These are phyloP conservation scores for Calyptommatus sinebrachiatus DNA, from an alignment of 2,113 vertebrate species.

Conservation along the genomic window DNA sequence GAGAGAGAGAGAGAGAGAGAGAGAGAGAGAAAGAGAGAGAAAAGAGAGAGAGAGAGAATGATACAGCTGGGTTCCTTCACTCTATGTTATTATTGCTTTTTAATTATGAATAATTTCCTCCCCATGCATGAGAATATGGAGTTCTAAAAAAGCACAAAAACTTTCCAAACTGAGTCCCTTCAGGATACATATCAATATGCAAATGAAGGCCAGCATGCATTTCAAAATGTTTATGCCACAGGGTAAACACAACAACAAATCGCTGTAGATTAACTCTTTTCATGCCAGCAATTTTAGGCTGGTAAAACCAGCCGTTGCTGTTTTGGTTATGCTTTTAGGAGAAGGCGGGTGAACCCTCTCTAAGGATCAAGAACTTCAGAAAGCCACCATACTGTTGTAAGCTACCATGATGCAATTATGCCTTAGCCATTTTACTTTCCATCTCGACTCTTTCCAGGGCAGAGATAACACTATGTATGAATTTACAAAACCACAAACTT, in stretches of 20 bases:
- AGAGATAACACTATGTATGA: not conserved
- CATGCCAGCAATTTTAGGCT: not conserved
- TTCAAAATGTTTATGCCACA: conserved; percentile 68
- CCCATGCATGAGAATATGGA: conserved; percentile 66
- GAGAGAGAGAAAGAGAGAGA: not conserved
- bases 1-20: conserved; percentile 41
- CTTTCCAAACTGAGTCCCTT: conserved; percentile 61
- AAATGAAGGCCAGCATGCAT: conserved; percentile 66
- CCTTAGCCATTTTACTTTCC: conserved; percentile 8
- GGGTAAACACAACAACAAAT: conserved; percentile 59
- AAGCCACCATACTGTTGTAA: not conserved
- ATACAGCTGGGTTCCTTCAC: conserved; percentile 72
- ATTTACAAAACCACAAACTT: not conserved
- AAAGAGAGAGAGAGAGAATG: too few species aligned
- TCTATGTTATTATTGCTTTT: conserved; percentile 75
- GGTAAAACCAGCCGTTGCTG: not conserved
- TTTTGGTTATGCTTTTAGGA: not conserved
- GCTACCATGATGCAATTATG: not conserved
- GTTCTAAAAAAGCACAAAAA: conserved; percentile 50
- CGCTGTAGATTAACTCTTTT: conserved; percentile 56
- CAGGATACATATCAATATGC: conserved; percentile 67
- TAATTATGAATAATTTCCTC: conserved; percentile 77
- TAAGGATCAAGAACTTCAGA: conserved; percentile 5
- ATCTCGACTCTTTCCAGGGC: conserved; percentile 8
- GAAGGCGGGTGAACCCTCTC: not conserved